Evolutionary conservation across 1,140 invertebrate species (phyloP), one percentile per base, ranked within the genome.

Genomic region (Anagrus nilaparvatae): DNA sequence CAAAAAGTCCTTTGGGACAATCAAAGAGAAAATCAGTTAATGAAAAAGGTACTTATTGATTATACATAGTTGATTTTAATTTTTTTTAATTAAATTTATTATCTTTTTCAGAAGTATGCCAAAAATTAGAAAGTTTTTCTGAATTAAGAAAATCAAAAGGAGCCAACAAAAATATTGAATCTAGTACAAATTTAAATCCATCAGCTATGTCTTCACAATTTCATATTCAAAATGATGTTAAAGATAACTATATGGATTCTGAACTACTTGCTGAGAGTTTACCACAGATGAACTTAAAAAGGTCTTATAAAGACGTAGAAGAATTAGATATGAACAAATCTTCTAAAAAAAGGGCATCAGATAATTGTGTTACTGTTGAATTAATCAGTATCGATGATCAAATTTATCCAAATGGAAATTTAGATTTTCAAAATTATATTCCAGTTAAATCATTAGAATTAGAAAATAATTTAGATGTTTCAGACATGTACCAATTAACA

Each of bases 11-110:
- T 8, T 21, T 31, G 12, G 9, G 28, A 13, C 3, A 32, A 3
- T 24, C 19, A 19, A 17, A 17, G 13, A 13, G 19, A 27, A n/a
- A 19, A 17, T 27, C 23, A 27, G 9, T 23, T 36, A 3, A 9
- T 36, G 14, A 40, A 8, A 47, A 47, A 40, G 30, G 46, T 47
- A 39, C n/a, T 16, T 23, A 4, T 18, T 10, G n/a, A 16, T 33
- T 9, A 1, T 8, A 5, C 9, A 5, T 28, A n/a, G 8, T 13
- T 2, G 12, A 29, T n/a, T 16, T 13, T 23, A 9, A 20, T n/a
- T 5, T 30, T 41, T 4, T 21, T 4, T 41, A 41, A 41, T 33
- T 25, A 20, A 35, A 28, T 33, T 1, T 13, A 14, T 14, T 19
- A 13, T 41, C 23, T 19, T 19, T 37, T 42, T 6, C 4, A 33